Base-by-base conservation (phyloP, 2,888 invertebrate genomes). In the Apotomis turbidana region DNA sequence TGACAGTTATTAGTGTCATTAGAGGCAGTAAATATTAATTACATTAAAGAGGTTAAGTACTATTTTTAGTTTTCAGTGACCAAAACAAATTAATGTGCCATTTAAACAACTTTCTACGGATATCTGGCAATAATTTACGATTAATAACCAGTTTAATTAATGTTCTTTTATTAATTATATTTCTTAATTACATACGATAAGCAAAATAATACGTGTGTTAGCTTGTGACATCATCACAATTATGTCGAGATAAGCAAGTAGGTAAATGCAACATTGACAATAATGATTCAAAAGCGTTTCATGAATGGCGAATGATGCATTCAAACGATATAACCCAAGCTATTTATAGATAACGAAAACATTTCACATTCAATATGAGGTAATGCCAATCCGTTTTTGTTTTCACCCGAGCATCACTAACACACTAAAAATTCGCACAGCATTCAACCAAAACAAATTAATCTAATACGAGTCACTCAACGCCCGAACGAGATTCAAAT, bases 401-500 rank as follows among this genome's bases (percentile, higher is more conserved):
- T 68, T 13, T 36, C 36, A 38, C 68, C 54, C 54, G 54, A 13
- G 13, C 27, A 38, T 44, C 15, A 9, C 49, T 41, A 63, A 46
- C 54, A 59, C 59, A 62, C 52, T 59, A 68, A 58, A 46, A 51
- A 27, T 58, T 68, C 67, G 67, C 71, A 13, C 27, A 64, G 70
- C 70, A 46, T 13, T n/a, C 59, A n/a, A 2, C 41, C 1, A 60
- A 15, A 9, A 44, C 46, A 44, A 60, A n/a, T 46, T 10, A n/a
- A 9, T 44, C 60, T 10, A 38, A 59, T 59, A 12, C n/a, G 3
- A 46, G 49, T 38, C 55, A 55, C 49, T 68, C 49, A 51, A 60
- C 46, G 38, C 55, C 76, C 79, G 77, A 77, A 78, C 76, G 78
- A 27, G 27, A 77, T 79, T 77, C 74, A 78, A 80, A 79, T 80